phyloP scores from a whole-genome alignment of 1,140 invertebrate genomes.

The Stratiolaelaps scimitus region DNA sequence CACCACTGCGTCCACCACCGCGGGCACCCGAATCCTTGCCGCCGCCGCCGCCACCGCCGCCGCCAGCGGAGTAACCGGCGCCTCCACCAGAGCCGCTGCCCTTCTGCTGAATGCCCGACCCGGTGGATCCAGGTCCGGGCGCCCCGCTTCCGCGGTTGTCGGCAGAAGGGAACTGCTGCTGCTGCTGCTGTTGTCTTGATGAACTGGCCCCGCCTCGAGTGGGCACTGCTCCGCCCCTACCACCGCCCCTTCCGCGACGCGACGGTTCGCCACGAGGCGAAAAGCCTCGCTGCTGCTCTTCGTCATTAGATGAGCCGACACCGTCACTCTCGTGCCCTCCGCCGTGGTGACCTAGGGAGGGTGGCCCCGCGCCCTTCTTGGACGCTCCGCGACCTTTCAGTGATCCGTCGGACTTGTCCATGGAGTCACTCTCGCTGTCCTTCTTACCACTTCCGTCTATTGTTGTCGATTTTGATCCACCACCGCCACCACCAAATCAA shows the following conservation, averaged over 20 bases:
- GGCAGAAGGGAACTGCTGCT: too few species aligned
- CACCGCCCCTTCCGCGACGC: constrained; percentile 11
- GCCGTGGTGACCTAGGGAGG: too few species aligned
- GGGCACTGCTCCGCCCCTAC: constrained; percentile 1
- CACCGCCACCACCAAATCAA: too few species aligned
- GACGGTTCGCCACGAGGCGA: constrained; percentile 19
- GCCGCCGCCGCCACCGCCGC: not conserved
- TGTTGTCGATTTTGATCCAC: too few species aligned
- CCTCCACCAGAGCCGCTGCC: constrained; percentile 15
- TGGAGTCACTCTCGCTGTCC: too few species aligned
- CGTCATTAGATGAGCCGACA: constrained; percentile 7
- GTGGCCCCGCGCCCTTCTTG: too few species aligned
- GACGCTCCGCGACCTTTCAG: too few species aligned
- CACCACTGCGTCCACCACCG: constrained; percentile 13
- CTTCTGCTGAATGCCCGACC: constrained; percentile 10
- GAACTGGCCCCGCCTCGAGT: too few species aligned
- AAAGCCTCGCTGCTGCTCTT: constrained; percentile 26
- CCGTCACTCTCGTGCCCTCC: constrained; percentile 20
- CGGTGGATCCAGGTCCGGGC: not conserved
- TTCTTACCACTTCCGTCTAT: too few species aligned
- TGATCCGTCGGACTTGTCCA: too few species aligned
- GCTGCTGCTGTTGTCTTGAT: too few species aligned
- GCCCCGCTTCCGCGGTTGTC: constrained; percentile 8
- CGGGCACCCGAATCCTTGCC: not conserved
- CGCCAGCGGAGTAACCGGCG: not conserved